Conservation (phyloP, 64 coral and sea anemone species). For the Actinia equina region DNA sequence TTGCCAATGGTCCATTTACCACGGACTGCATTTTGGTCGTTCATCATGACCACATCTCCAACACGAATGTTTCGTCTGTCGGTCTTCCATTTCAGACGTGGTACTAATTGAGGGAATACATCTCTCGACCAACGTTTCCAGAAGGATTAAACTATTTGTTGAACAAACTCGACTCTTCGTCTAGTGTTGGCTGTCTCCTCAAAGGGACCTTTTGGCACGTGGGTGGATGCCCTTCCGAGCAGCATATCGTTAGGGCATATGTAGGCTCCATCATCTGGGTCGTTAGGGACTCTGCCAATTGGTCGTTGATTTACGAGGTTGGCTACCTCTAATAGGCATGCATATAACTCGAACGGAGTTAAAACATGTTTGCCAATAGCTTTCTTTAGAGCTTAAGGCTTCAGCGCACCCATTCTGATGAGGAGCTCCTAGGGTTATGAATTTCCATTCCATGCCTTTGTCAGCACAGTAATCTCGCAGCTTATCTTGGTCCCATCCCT, state of each 20-base stretch:
- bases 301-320: too few species aligned
- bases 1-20: constrained; percentile 39
- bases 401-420: constrained; percentile 50
- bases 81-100: constrained; percentile 30
- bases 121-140: background rate
- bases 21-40: constrained; percentile 35
- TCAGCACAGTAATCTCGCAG: constrained; percentile 21
- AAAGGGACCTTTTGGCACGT: constrained; percentile 36
- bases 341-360: background rate
- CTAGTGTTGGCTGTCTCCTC: constrained; percentile 12
- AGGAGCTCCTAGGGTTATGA: constrained; percentile 35
- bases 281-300: too few species aligned
- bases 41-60: constrained; percentile 33
- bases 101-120: constrained; percentile 45
- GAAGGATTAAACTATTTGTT: constrained; percentile 32
- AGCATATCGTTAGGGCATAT: constrained; percentile 59
- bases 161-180: constrained; percentile 43
- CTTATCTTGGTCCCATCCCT: constrained; percentile 20
- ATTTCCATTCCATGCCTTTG: constrained; percentile 44
- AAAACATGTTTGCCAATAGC: constrained; percentile 15
- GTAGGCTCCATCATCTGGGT: too few species aligned
- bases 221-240: constrained; percentile 20
- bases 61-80: constrained; percentile 26
- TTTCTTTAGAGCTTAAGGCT: constrained; percentile 25
- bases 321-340: constrained; percentile 18